These are phyloP conservation scores for Calliopsis andreniformis DNA, from an alignment of 1,140 invertebrate genomes.

Conservation along the genomic window DNA sequence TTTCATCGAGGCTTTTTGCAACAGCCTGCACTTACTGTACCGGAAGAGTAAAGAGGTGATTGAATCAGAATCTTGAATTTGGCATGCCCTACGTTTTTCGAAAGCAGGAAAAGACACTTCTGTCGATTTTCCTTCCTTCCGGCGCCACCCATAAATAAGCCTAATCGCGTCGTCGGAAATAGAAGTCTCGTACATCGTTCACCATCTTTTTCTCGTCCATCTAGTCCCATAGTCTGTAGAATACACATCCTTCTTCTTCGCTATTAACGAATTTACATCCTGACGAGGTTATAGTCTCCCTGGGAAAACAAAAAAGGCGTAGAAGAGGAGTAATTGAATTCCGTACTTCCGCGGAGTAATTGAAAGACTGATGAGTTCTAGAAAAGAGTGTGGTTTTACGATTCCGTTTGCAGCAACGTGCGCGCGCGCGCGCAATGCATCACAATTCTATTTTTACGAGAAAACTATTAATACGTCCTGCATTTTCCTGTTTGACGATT, in stretches of 20 bases:
- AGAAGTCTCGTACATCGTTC: conserved; percentile 24
- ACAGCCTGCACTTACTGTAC: background rate
- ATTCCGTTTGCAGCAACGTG: conserved; percentile 7
- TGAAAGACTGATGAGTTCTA: conserved; percentile 1
- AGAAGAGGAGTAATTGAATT: background rate
- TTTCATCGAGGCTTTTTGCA: background rate
- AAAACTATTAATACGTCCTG: conserved; percentile 38
- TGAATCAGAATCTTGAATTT: background rate
- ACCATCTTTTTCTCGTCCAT: background rate
- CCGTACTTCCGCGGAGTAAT: background rate
- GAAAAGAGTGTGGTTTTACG: background rate
- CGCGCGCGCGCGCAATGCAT: conserved; percentile 9
- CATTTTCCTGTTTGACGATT: conserved; percentile 41
- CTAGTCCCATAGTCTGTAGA: conserved; percentile 18
- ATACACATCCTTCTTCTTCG: background rate
- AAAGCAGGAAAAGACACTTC: background rate
- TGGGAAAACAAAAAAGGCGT: background rate
- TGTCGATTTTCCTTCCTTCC: background rate
- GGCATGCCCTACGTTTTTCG: background rate
- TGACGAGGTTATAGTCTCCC: background rate
- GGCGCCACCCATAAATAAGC: conserved; percentile 53
- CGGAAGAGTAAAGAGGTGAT: background rate
- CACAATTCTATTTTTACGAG: conserved; percentile 33
- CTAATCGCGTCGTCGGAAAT: conserved; percentile 59
- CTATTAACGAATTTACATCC: background rate